phyloP scores from a whole-genome alignment of 2,888 invertebrate species.

The Seladonia tumulorum region DNA sequence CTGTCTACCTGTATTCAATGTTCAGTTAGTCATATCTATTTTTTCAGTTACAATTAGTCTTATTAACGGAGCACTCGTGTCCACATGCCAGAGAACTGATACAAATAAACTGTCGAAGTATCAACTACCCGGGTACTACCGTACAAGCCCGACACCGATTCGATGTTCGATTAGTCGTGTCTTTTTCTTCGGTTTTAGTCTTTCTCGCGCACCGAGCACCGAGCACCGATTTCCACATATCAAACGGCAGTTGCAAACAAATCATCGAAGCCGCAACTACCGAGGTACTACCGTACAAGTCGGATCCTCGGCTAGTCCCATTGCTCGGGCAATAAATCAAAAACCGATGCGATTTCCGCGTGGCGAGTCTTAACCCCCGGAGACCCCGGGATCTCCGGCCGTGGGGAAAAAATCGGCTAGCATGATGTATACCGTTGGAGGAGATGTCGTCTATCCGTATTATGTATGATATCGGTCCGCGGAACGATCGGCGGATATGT shows the following conservation, averaged over 20 bases:
- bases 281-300: not conserved
- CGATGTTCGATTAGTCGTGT: not conserved
- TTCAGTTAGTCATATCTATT: not conserved
- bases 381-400: conserved; percentile 22
- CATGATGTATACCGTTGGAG: conserved; percentile 38
- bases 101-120: not conserved
- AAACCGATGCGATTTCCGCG: conserved; percentile 28
- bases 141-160: not conserved
- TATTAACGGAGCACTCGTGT: not conserved
- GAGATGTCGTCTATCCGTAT: conserved; percentile 49
- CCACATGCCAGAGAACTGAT: not conserved
- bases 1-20: not conserved
- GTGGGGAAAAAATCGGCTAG: conserved; percentile 26
- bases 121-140: not conserved
- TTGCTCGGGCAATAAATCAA: not conserved
- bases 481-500: conserved; percentile 59
- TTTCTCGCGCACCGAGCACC: not conserved
- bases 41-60: not conserved
- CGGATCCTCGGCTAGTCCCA: not conserved
- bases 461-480: conserved; percentile 40
- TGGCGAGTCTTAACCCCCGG: conserved; percentile 49
- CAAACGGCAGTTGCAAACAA: not conserved
- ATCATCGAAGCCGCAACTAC: not conserved
- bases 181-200: not conserved
- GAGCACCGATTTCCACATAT: not conserved